Conservation (phyloP, 2,888 invertebrate species). For the Idaea straminata region DNA sequence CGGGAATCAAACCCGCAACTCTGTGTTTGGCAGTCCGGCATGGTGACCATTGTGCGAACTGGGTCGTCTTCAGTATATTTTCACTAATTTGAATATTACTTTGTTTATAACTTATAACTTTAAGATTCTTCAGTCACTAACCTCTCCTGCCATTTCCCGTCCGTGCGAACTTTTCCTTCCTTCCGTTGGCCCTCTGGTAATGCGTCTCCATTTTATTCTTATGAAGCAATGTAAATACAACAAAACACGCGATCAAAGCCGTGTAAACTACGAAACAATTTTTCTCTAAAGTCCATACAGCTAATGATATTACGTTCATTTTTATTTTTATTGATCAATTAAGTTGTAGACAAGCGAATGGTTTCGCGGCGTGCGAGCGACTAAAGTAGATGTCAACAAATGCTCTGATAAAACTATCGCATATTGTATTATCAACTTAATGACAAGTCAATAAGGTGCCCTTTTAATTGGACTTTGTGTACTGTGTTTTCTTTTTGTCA, state of each 20-base stretch:
- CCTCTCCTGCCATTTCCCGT: conserved; percentile 49
- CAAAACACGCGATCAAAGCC: conserved; percentile 57
- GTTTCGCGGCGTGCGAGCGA: conserved; percentile 26
- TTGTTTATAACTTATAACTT: no score
- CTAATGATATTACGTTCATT: conserved; percentile 67
- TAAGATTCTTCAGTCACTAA: conserved; percentile 31
- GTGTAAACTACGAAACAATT: conserved; percentile 70
- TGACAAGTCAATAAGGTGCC: conserved; percentile 8
- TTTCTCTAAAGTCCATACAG: conserved; percentile 66
- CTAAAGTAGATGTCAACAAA: conserved; percentile 27
- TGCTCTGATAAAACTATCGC: conserved; percentile 14
- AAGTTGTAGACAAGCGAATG: conserved; percentile 18
- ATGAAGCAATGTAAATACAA: conserved; percentile 63
- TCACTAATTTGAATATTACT: no score
- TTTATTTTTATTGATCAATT: conserved; percentile 25
- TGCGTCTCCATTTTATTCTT: conserved; percentile 59
- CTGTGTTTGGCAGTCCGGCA: no score
- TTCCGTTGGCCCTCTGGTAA: conserved; percentile 45
- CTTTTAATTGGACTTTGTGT: neutral
- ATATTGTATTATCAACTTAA: conserved; percentile 15
- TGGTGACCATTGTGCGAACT: no score
- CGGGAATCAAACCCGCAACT: no score
- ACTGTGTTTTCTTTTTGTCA: conserved; percentile 15
- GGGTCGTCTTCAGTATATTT: no score
- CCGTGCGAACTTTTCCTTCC: conserved; percentile 51